phyloP scores from a whole-genome alignment of 2,888 invertebrate genomes.

The Cantharis rustica region DNA sequence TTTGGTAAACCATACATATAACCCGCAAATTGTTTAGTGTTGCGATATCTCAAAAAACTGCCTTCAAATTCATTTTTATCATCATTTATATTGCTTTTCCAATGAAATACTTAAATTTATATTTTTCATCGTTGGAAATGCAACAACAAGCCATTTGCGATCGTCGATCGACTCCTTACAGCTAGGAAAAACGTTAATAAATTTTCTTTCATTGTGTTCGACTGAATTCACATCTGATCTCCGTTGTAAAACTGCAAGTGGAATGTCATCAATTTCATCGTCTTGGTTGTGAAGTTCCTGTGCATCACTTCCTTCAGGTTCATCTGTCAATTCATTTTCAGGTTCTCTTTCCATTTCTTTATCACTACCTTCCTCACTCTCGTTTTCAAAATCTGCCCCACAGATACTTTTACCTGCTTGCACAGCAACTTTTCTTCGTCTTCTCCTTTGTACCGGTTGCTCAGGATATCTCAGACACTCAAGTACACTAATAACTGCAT shows the following conservation, averaged over 20 bases:
- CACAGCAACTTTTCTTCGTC: too few relatives aligned
- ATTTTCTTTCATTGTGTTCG: too few relatives aligned
- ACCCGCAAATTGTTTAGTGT: background rate
- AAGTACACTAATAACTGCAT: background rate
- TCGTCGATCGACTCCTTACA: too few relatives aligned
- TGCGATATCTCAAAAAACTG: background rate
- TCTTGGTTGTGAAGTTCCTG: background rate
- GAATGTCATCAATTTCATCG: background rate
- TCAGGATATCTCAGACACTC: background rate
- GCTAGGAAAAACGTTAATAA: too few relatives aligned
- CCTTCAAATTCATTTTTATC: too few relatives aligned
- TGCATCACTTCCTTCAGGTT: background rate
- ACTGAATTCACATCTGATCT: background rate
- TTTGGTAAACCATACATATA: background rate
- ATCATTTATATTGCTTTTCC: too few relatives aligned
- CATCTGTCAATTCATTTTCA: background rate
- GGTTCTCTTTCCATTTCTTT: background rate
- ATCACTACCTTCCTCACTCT: background rate
- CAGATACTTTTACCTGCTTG: too few relatives aligned
- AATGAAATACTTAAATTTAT: too few relatives aligned
- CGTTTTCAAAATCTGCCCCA: too few relatives aligned
- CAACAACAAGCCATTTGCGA: too few relatives aligned
- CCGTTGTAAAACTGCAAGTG: background rate
- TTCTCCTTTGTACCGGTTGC: background rate
- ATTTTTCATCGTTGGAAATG: too few relatives aligned